Evolutionary conservation across 1,140 invertebrate genomes (phyloP).

Genomic region (Ericerus pela): DNA sequence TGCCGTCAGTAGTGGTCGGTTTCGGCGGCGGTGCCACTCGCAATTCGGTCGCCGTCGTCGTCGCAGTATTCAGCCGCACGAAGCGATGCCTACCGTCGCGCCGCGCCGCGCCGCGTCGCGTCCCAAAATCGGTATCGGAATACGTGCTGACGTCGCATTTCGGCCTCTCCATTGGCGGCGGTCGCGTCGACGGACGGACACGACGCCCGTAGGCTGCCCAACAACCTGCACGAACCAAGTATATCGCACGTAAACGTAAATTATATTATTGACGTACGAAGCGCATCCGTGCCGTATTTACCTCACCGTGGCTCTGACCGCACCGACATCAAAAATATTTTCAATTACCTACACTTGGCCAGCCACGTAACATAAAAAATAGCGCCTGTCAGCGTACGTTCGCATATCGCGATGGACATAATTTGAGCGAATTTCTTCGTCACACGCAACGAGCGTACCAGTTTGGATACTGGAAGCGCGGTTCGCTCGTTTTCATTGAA

Average conservation of each 20-base stretch:
- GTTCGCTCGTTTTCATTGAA: no score
- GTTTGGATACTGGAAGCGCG: no score
- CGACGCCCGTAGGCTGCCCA: no score
- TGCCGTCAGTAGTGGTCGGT: constrained; percentile 94
- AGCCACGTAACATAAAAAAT: no score
- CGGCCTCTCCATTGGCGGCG: not conserved
- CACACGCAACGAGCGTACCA: not conserved
- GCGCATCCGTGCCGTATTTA: constrained; percentile 24
- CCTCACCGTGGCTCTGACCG: constrained; percentile 72
- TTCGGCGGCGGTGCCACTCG: constrained; percentile 48
- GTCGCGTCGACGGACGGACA: not conserved
- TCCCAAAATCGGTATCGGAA: not conserved
- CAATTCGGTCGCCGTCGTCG: constrained; percentile 54
- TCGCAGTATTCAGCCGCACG: constrained; percentile 24
- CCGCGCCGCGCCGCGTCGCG: constrained; percentile 57
- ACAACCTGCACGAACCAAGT: no score
- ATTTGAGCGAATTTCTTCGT: not conserved
- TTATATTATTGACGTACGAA: constrained; percentile 2
- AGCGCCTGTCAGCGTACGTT: no score
- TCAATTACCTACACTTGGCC: no score
- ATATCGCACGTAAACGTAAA: constrained; percentile 21
- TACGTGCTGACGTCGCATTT: not conserved
- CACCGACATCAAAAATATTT: constrained; percentile 89
- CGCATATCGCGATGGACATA: not conserved
- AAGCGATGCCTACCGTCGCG: constrained; percentile 17